Conservation (phyloP, 2,113 vertebrate genomes). For the Scomber scombrus region DNA sequence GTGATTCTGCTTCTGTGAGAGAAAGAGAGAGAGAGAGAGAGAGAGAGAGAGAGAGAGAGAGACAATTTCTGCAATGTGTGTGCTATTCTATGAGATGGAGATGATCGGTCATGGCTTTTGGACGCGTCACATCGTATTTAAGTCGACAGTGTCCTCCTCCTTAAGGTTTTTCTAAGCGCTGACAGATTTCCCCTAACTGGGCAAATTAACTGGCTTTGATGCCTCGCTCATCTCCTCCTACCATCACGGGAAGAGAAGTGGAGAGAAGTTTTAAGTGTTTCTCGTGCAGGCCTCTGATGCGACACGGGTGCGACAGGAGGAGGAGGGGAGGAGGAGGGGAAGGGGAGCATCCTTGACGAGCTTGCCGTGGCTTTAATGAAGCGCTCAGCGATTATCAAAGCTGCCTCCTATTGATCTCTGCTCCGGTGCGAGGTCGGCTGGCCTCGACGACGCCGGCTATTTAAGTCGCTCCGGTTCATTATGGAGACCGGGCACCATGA, state of each 20-base stretch:
- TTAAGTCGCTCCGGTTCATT: constrained; percentile 58
- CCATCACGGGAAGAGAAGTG: constrained; percentile 35
- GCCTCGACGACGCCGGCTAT: neutral
- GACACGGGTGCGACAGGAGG: constrained; percentile 7
- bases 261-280: constrained; percentile 42
- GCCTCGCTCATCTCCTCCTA: constrained; percentile 67
- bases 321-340: neutral
- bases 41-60: neutral
- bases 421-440: constrained; percentile 16
- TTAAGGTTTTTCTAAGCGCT: constrained; percentile 57
- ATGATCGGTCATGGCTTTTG: constrained; percentile 62
- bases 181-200: constrained; percentile 65
- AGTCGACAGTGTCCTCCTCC: constrained; percentile 64
- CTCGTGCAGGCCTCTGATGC: constrained; percentile 55
- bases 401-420: constrained; percentile 47
- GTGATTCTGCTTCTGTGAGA: constrained; percentile 46
- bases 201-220: constrained; percentile 81
- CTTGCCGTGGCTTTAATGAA: constrained; percentile 67
- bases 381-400: constrained; percentile 60
- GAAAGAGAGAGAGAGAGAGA: no score
- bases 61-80: constrained; percentile 52
- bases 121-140: constrained; percentile 68
- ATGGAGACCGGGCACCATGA: constrained; percentile 49
- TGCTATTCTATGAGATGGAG: constrained; percentile 52
- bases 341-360: constrained; percentile 28